Evolutionary conservation across 2,113 vertebrate species (phyloP).

Genomic region (human): GRCh38 chr9:103872001-103872500

Average conservation of each 20-base stretch:
- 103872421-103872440: background rate
- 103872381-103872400: background rate
- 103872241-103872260: background rate
- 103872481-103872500: background rate
- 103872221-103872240: background rate
- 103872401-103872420: background rate
- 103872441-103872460: background rate
- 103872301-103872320: background rate
- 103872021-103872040: background rate
- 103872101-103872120: background rate
- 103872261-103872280: background rate
- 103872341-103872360: background rate
- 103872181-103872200: background rate
- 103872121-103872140: background rate
- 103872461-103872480: background rate
- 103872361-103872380: background rate
- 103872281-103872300: background rate
- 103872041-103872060: background rate
- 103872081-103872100: background rate
- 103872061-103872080: background rate
- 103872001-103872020: background rate
- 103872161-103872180: background rate
- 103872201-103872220: background rate
- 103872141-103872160: background rate
- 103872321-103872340: background rate